Base-by-base conservation (phyloP, 2,888 invertebrate genomes). In the Plebejus anna region DNA sequence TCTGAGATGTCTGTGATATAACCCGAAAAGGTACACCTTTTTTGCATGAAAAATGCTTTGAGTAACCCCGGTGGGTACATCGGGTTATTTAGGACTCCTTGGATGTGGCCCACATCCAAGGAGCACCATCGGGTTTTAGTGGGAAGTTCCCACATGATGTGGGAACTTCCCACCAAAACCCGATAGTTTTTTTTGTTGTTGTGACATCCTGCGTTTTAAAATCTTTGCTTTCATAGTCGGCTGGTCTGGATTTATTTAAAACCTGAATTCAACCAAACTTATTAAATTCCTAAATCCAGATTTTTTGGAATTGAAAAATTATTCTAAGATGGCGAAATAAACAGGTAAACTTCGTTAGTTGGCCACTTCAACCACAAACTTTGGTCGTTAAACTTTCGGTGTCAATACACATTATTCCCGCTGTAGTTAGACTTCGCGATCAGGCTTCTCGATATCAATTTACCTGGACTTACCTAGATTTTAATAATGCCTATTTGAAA, bases 331-430 rank as follows among this genome's bases (percentile, higher is more conserved):
- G 11, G 11, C 28, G 32, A 36, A 66, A 61, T 28, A 28, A 28
- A 32, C 13, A 7, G n/a, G 7, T 32, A 66, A 66, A 66, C 66
- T 11, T 32, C 66, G 66, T 66, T 13, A 32, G 66, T 66, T 66
- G 4, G 66, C 32, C 66, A 11, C 32, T 32, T 13, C 9, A 61
- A 28, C 32, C 4, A 5, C 66, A 16, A 36, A 66, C 13, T 66
- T 66, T 32, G 7, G 4, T 66, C 66, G 36, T 36, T 66, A 36
- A 66, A 66, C 66, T 66, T 66, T 66, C 66, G 66, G 66, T 66
- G 66, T 66, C 66, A 36, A 66, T 36, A 16, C 1, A 66, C 32
- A 66, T 32, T 28, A 61, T 28, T 61, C 32, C 66, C 16, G 32
- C 13, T 66, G 66, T 66, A 66, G 66, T 66, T 66, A 13, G 7